These are phyloP conservation scores for Athalia cordata DNA, from an alignment of 2,888 invertebrate species.

Conservation along the genomic window DNA sequence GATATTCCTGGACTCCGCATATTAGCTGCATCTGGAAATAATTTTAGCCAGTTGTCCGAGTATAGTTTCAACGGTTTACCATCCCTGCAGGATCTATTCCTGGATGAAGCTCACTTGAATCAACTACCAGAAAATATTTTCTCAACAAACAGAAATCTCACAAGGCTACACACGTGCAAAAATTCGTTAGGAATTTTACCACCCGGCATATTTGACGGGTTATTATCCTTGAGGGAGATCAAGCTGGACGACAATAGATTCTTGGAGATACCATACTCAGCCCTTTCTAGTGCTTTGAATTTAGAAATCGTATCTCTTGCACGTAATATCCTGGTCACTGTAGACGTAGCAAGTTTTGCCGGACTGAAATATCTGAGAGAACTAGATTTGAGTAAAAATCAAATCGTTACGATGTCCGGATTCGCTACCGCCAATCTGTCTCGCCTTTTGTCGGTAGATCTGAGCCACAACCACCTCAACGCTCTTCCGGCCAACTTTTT, in stretches of 20 bases:
- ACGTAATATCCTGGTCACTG: constrained; percentile 80
- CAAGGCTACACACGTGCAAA: constrained; percentile 83
- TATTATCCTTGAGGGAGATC: constrained; percentile 85
- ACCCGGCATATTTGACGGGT: constrained; percentile 84
- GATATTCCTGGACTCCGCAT: constrained; percentile 85
- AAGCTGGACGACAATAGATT: constrained; percentile 84
- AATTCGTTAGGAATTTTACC: constrained; percentile 83
- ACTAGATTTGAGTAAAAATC: constrained; percentile 85
- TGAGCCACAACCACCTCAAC: constrained; percentile 84
- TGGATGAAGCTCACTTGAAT: constrained; percentile 82
- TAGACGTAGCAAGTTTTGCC: constrained; percentile 87
- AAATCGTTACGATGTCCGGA: constrained; percentile 85
- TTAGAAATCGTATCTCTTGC: constrained; percentile 84
- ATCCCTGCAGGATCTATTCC: constrained; percentile 83
- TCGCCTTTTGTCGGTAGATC: constrained; percentile 83
- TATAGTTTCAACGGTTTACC: constrained; percentile 86
- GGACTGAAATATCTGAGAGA: constrained; percentile 84
- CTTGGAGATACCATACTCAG: constrained; percentile 85
- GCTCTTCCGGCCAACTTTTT: constrained; percentile 89
- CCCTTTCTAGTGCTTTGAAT: constrained; percentile 84
- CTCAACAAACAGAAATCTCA: constrained; percentile 84
- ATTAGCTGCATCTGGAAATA: constrained; percentile 84
- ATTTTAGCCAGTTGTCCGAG: constrained; percentile 83
- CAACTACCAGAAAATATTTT: constrained; percentile 84
- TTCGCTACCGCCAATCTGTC: constrained; percentile 88